Evolutionary conservation across 2,797 vertebrate species (phyloP).

Genomic region (Anas bahamensis): DNA sequence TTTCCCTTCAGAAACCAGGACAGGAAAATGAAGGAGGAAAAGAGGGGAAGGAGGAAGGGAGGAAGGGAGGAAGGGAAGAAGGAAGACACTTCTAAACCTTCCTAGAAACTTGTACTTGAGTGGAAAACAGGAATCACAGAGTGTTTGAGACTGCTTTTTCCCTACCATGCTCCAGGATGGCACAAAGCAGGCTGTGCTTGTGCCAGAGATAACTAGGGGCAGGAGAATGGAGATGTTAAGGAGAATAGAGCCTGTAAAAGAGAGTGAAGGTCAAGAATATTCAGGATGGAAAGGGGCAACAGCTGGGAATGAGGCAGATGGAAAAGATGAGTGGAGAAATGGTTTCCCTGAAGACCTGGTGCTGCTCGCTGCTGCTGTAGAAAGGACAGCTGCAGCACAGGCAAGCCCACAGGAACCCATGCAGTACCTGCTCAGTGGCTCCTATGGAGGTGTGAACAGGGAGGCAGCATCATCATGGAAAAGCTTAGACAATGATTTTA

Average conservation of each 20-base stretch:
- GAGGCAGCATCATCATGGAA: background rate
- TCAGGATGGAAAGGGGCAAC: background rate
- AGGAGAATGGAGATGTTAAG: background rate
- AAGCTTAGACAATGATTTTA: background rate
- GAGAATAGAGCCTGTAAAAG: background rate
- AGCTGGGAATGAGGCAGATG: background rate
- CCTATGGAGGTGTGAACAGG: accelerated
- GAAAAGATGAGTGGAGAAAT: background rate
- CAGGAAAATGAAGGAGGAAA: background rate
- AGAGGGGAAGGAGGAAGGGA: too few relatives aligned
- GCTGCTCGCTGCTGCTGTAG: background rate
- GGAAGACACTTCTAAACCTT: background rate
- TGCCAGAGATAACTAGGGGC: background rate
- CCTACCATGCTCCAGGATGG: background rate
- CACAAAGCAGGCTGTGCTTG: background rate
- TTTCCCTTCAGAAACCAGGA: background rate
- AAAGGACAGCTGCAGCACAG: accelerated
- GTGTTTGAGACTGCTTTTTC: background rate
- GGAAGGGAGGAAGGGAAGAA: too few relatives aligned
- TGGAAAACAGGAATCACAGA: background rate
- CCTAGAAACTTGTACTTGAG: background rate
- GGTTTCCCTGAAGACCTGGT: background rate
- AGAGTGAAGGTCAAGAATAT: background rate
- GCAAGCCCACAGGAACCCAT: background rate
- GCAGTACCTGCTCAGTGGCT: background rate